Evolutionary conservation across 2,797 vertebrate species (phyloP).

Genomic region (Chiloscyllium punctatum): DNA sequence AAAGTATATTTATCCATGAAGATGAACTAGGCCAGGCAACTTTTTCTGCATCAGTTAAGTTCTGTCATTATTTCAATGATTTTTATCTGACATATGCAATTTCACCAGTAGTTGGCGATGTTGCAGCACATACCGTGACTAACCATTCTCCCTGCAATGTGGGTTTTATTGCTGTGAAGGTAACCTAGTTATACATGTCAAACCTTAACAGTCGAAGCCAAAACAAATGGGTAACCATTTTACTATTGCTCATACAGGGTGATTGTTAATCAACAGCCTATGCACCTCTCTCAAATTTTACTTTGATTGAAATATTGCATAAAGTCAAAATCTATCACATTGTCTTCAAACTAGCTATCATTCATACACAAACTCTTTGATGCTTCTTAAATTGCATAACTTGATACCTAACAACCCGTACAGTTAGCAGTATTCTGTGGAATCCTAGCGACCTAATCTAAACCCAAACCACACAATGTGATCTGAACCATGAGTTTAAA

Average conservation of each 20-base stretch:
- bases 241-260: background rate
- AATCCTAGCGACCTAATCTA: background rate
- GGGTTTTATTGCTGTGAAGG: background rate
- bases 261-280: background rate
- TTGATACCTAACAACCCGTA: background rate
- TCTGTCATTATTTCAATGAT: background rate
- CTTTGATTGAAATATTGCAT: background rate
- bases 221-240: background rate
- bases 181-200: background rate
- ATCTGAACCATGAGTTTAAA: background rate
- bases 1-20: background rate
- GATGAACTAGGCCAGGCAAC: background rate
- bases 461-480: background rate
- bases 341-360: background rate
- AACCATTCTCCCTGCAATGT: background rate
- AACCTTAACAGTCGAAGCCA: background rate
- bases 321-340: background rate
- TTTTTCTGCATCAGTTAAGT: background rate
- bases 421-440: background rate
- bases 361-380: background rate
- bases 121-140: background rate
- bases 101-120: background rate
- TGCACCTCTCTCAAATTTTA: background rate
- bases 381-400: background rate
- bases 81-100: background rate